Conservation (phyloP, 2,797 vertebrate genomes). For the Huso huso region DNA sequence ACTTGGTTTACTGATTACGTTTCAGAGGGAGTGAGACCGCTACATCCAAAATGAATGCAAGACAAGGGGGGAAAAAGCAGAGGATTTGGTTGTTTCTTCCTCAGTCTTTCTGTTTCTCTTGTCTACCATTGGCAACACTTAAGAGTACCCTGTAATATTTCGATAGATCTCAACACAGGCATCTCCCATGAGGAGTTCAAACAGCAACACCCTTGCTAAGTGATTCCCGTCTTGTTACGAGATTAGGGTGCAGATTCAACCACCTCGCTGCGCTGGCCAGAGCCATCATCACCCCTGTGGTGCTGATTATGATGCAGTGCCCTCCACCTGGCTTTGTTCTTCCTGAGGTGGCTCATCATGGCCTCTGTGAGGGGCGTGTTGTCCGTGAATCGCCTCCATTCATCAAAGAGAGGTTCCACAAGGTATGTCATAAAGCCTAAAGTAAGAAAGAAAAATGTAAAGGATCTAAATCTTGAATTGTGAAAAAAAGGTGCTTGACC, state of each 20-base stretch:
- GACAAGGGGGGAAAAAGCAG: slow-evolving; percentile 23
- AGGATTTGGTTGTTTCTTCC: slow-evolving; percentile 4
- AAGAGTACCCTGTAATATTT: not conserved
- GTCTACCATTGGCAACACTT: not conserved
- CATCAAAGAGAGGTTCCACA: slow-evolving; percentile 82
- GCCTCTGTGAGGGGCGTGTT: slow-evolving; percentile 71
- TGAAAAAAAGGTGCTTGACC: not conserved
- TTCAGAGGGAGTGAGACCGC: slow-evolving; percentile 33
- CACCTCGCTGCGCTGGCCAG: slow-evolving; percentile 34
- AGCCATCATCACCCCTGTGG: slow-evolving; percentile 44
- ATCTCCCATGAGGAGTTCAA: slow-evolving; percentile 16
- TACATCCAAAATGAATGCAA: slow-evolving; percentile 13
- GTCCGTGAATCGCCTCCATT: slow-evolving; percentile 82
- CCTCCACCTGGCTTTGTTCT: slow-evolving; percentile 80
- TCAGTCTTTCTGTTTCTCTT: not conserved
- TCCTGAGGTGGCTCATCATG: slow-evolving; percentile 77
- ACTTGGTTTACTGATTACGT: slow-evolving; percentile 20
- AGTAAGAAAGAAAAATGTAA: slow-evolving; percentile 17
- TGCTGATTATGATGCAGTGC: slow-evolving; percentile 54
- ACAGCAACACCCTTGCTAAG: slow-evolving; percentile 24
- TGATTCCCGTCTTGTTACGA: slow-evolving; percentile 36
- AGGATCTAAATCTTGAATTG: not conserved
- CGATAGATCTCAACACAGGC: not conserved
- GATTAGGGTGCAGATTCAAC: slow-evolving; percentile 38
- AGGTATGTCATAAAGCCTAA: slow-evolving; percentile 88